phyloP scores from a whole-genome alignment of 64 coral and sea anemone genomes.

The Montipora capricornis region DNA sequence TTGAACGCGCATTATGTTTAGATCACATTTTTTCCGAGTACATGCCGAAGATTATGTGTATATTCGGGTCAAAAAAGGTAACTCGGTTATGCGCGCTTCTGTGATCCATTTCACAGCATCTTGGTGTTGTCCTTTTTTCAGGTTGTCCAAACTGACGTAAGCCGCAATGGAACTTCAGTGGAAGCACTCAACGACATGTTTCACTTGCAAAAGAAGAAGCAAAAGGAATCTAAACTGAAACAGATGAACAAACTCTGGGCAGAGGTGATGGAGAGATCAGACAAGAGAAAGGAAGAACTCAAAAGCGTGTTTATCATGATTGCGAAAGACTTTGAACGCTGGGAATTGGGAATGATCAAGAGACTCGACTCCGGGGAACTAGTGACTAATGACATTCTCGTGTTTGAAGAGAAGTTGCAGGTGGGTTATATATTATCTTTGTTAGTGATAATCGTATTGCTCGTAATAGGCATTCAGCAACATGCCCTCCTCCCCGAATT shows the following conservation, averaged over 20 bases:
- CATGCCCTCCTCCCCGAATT: too few relatives aligned
- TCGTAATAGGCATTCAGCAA: too few relatives aligned
- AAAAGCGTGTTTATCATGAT: constrained; percentile 96
- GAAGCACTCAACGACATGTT: constrained; percentile 98
- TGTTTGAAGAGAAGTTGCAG: constrained; percentile 98
- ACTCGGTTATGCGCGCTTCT: too few relatives aligned
- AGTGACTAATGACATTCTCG: constrained; percentile 86
- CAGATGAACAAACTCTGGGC: constrained; percentile 96
- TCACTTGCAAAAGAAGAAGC: constrained; percentile 89
- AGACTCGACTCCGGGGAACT: constrained; percentile 92
- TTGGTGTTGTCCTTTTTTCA: not conserved
- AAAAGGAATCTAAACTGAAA: constrained; percentile 91
- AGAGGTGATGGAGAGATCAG: constrained; percentile 80
- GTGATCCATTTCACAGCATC: not conserved
- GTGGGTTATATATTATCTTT: constrained; percentile 3
- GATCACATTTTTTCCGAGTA: too few relatives aligned
- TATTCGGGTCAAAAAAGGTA: too few relatives aligned
- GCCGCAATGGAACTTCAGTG: constrained; percentile 84
- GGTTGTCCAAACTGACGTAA: constrained; percentile 89
- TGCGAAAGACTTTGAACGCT: constrained; percentile 91
- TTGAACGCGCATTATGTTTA: too few relatives aligned
- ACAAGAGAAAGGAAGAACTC: constrained; percentile 82
- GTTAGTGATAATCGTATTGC: too few relatives aligned
- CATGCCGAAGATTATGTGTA: too few relatives aligned
- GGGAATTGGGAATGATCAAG: constrained; percentile 89